Conservation (phyloP, 2,888 invertebrate genomes). For the Nomada lathburiana region DNA sequence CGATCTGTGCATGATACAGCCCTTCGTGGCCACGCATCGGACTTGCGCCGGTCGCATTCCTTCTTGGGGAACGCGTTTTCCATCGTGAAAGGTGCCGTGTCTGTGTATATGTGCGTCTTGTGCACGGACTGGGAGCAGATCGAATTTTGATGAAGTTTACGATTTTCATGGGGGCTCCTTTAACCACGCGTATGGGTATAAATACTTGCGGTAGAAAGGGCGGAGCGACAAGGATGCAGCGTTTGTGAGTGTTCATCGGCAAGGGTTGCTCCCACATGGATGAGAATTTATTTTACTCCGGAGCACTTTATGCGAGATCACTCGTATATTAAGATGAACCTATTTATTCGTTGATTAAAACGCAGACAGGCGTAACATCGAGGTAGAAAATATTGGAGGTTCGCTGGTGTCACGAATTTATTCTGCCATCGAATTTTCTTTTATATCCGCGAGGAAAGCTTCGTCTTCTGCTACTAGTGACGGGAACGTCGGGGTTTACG, state of each 20-base stretch:
- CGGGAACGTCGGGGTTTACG: not conserved
- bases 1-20: constrained; percentile 72
- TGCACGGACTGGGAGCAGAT: constrained; percentile 12
- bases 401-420: no score
- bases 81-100: constrained; percentile 37
- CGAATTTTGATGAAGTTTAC: constrained; percentile 26
- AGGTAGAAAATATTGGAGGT: no score
- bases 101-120: not conserved
- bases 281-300: constrained; percentile 5
- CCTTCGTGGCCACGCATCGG: constrained; percentile 57
- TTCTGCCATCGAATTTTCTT: no score
- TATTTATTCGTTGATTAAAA: no score
- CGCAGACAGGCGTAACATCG: no score
- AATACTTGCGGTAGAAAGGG: not conserved
- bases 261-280: not conserved
- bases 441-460: no score
- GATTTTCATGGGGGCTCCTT: not conserved
- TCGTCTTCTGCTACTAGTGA: not conserved
- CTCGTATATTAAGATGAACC: no score
- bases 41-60: constrained; percentile 45
- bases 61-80: constrained; percentile 47
- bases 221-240: not conserved
- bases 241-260: constrained; percentile 26
- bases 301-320: no score
- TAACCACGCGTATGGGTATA: not conserved